Evolutionary conservation across 2,113 vertebrate species (phyloP).

Genomic region (Eurypyga helias): DNA sequence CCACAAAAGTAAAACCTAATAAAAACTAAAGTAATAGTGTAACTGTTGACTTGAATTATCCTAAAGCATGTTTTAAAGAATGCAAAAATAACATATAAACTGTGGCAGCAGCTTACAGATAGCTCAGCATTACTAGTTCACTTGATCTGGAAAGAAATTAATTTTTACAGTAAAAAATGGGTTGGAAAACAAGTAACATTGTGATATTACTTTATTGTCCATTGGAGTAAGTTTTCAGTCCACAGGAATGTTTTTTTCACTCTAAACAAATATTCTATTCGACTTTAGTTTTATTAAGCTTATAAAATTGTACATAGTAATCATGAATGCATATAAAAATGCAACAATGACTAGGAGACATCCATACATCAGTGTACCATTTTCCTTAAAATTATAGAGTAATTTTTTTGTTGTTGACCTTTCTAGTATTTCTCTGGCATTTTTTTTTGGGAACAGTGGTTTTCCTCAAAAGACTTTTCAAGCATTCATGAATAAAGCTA

Average conservation of each 20-base stretch:
- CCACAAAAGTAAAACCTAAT: neutral
- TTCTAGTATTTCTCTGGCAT: neutral
- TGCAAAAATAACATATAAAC: neutral
- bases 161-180: neutral
- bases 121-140: neutral
- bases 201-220: neutral
- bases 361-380: neutral
- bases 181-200: neutral
- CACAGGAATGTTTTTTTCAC: neutral
- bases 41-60: neutral
- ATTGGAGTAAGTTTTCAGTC: neutral
- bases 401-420: neutral
- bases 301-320: constrained; percentile 19
- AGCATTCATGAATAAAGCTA: neutral
- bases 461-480: neutral
- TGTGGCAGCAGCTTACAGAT: neutral
- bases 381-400: neutral
- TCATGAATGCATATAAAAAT: constrained; percentile 27
- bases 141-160: neutral
- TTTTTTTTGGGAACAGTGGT: neutral
- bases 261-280: neutral
- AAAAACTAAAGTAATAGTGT: neutral
- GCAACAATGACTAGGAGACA: neutral
- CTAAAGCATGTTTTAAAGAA: neutral
- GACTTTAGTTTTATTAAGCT: neutral